Percentiles rank a stretch among this genome's conserved stretches.
Conservation (phyloP, 2,888 invertebrate genomes). For the Diarsia mendica region DNA sequence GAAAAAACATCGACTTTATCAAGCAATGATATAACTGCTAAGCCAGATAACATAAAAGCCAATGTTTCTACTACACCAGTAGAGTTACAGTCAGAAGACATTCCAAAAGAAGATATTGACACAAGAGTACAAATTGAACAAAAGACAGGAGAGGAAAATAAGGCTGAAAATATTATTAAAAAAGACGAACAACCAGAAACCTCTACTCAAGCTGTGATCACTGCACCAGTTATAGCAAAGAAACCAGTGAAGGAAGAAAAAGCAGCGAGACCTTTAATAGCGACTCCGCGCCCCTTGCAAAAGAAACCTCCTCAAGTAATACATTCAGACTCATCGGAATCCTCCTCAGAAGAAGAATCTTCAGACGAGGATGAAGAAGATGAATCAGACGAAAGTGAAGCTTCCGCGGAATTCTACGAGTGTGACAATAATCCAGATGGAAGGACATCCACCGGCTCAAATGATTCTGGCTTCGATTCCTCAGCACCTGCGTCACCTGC, state of each 20-base stretch:
- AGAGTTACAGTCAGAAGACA: slow-evolving; percentile 75
- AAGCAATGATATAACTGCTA: slow-evolving; percentile 18
- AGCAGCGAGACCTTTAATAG: slow-evolving; percentile 89
- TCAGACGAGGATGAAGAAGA: slow-evolving; percentile 82
- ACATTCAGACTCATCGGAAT: slow-evolving; percentile 84
- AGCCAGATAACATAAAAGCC: slow-evolving; percentile 9
- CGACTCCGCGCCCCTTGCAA: slow-evolving; percentile 91
- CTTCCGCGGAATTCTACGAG: slow-evolving; percentile 85
- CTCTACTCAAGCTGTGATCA: slow-evolving; percentile 61
- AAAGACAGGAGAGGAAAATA: slow-evolving; percentile 73
- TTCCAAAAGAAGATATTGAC: slow-evolving; percentile 75
- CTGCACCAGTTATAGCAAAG: slow-evolving; percentile 64
- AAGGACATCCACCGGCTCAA: slow-evolving; percentile 94
- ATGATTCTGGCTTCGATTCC: slow-evolving; percentile 95
- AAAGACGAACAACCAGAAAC: slow-evolving; percentile 66
- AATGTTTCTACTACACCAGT: slow-evolving; percentile 52
- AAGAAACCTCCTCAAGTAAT: slow-evolving; percentile 87
- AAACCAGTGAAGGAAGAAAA: slow-evolving; percentile 89
- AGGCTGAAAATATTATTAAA: slow-evolving; percentile 73
- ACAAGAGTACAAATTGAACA: slow-evolving; percentile 60
- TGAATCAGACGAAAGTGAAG: slow-evolving; percentile 84
- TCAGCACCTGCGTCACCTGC: slow-evolving; percentile 92
- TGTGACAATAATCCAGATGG: slow-evolving; percentile 89
- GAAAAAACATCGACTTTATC: slow-evolving; percentile 26
- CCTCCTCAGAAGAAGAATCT: slow-evolving; percentile 87